Conservation (phyloP, 2,888 invertebrate genomes). For the Tiliacea aurago region DNA sequence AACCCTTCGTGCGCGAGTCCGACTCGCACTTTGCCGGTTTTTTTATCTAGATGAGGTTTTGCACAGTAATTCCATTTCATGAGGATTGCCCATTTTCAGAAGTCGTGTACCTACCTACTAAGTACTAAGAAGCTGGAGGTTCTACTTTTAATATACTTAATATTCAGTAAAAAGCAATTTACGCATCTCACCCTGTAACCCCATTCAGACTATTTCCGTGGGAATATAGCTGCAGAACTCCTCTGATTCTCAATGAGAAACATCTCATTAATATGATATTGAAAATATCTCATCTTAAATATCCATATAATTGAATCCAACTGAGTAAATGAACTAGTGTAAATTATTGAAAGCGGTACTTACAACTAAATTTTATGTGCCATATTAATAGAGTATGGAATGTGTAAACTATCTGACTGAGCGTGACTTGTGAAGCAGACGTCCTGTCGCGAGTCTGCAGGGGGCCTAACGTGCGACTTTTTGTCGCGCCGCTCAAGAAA, state of each 20-base stretch:
- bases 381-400: conserved; percentile 68
- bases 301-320: conserved; percentile 60
- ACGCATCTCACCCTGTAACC: not conserved
- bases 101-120: not conserved
- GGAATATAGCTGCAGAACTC: not conserved
- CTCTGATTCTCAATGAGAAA: conserved; percentile 12
- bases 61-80: not conserved
- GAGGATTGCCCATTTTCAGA: not conserved
- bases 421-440: conserved; percentile 64
- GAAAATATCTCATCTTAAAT: conserved; percentile 36
- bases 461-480: conserved; percentile 79
- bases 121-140: not conserved
- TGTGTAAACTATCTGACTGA: conserved; percentile 65
- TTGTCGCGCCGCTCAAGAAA: conserved; percentile 70
- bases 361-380: conserved; percentile 65
- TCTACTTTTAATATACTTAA: not conserved
- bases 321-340: conserved; percentile 56
- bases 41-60: not conserved
- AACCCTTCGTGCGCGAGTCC: too few species aligned
- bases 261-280: conserved; percentile 30
- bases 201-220: conserved; percentile 7
- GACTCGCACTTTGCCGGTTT: too few species aligned
- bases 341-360: conserved; percentile 56
- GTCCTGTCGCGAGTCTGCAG: conserved; percentile 73
- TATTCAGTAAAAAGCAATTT: not conserved